A percentile compares a stretch with the other conserved stretches of the same genome.
Evolutionary conservation across 2,888 invertebrate genomes (phyloP).

Genomic region (Dasypolia templi): DNA sequence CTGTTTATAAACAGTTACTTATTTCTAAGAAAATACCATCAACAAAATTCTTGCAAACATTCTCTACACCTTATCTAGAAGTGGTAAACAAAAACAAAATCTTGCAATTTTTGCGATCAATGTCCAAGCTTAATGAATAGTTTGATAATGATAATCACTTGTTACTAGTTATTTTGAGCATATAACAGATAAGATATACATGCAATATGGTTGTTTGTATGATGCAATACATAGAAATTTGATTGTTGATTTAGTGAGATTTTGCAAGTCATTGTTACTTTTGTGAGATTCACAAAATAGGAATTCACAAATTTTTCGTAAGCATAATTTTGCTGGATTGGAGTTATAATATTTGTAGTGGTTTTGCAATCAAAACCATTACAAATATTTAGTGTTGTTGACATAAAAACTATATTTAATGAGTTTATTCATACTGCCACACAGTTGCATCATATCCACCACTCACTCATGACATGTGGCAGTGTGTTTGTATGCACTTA

Average conservation of each 20-base stretch:
- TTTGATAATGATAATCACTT: conserved; percentile 65
- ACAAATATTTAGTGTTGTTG: conserved; percentile 1
- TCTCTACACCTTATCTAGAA: conserved; percentile 57
- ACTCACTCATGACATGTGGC: conserved; percentile 4
- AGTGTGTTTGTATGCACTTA: not conserved
- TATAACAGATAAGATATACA: conserved; percentile 68
- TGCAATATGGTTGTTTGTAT: conserved; percentile 69
- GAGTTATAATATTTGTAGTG: not conserved
- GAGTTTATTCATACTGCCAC: not conserved
- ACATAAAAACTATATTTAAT: conserved; percentile 1
- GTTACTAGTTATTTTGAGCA: conserved; percentile 57
- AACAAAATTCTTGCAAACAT: conserved; percentile 56
- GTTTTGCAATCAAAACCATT: conserved; percentile 9
- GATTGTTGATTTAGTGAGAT: conserved; percentile 40
- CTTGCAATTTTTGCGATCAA: conserved; percentile 56
- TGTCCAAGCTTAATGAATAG: conserved; percentile 64
- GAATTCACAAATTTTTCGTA: not conserved
- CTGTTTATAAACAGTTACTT: too few relatives aligned
- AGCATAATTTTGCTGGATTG: not conserved
- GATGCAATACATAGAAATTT: conserved; percentile 74
- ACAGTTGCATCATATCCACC: conserved; percentile 26
- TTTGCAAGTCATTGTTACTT: conserved; percentile 45
- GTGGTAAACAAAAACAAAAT: conserved; percentile 67
- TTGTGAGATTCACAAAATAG: not conserved
- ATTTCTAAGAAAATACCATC: conserved; percentile 43